phyloP scores from a whole-genome alignment of 2,113 vertebrate species.

The Malaclemys terrapin region DNA sequence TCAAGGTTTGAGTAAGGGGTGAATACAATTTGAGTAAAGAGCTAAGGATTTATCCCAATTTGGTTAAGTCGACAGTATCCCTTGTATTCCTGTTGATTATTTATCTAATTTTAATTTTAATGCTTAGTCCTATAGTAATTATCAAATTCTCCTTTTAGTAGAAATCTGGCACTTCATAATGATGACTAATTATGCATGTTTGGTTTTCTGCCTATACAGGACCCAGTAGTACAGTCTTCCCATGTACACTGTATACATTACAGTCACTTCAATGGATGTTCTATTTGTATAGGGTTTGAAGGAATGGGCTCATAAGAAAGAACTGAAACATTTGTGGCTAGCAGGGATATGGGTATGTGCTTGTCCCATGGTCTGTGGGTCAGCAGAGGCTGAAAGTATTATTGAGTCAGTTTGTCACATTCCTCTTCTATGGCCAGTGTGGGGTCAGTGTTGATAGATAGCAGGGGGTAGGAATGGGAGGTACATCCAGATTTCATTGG shows the following conservation, averaged over 20 bases:
- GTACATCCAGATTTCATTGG: not conserved
- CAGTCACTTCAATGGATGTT: fast-evolving
- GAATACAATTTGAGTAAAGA: not conserved
- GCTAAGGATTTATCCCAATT: conserved; percentile 17
- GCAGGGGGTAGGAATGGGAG: not conserved
- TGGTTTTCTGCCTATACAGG: conserved; percentile 54
- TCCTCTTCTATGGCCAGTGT: not conserved
- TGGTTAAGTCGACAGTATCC: not conserved
- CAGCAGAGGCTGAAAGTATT: not conserved
- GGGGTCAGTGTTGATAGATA: not conserved
- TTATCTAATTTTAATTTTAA: conserved; percentile 76
- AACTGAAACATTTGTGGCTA: not conserved
- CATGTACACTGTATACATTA: fast-evolving
- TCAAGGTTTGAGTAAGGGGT: not conserved
- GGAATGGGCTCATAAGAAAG: not conserved
- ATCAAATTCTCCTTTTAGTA: conserved; percentile 60
- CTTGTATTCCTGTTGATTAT: conserved; percentile 67
- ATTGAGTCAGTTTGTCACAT: not conserved
- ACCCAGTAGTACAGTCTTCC: not conserved
- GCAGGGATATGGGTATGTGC: not conserved
- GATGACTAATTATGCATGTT: conserved; percentile 45
- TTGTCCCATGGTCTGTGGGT: fast-evolving
- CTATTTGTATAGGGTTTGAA: not conserved
- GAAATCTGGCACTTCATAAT: conserved; percentile 67
- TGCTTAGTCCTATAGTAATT: conserved; percentile 65